phyloP scores from a whole-genome alignment of 2,888 invertebrate genomes.

The Tridacna gigas region DNA sequence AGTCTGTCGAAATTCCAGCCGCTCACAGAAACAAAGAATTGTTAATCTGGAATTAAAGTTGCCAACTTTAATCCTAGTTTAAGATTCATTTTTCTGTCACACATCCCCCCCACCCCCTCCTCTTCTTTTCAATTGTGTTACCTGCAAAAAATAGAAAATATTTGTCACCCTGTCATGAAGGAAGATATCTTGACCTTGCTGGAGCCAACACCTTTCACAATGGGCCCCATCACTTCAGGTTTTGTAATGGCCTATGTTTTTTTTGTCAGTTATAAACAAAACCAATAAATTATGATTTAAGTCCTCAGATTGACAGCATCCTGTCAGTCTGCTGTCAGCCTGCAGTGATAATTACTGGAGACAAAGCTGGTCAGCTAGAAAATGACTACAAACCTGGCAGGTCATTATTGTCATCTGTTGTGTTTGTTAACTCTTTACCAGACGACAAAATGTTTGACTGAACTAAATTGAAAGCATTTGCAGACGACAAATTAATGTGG shows the following conservation, averaged over 20 bases:
- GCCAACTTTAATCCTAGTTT: background rate
- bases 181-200: background rate
- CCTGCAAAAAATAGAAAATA: slow-evolving; percentile 1
- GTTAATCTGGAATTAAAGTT: too few relatives aligned
- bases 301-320: slow-evolving; percentile 1
- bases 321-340: slow-evolving; percentile 8
- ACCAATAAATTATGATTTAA: slow-evolving; percentile 28
- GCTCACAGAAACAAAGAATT: background rate
- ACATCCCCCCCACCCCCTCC: too few relatives aligned
- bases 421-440: too few relatives aligned
- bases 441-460: too few relatives aligned
- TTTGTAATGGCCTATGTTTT: background rate
- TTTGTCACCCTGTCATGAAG: too few relatives aligned
- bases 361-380: slow-evolving; percentile 24
- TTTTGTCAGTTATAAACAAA: slow-evolving; percentile 6
- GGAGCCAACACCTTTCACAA: background rate
- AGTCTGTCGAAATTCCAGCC: too few relatives aligned
- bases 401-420: slow-evolving; percentile 18
- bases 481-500: too few relatives aligned
- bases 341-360: slow-evolving; percentile 9
- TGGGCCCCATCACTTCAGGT: slow-evolving; percentile 1
- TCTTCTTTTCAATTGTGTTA: too few relatives aligned
- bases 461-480: too few relatives aligned
- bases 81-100: background rate
- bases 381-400: slow-evolving; percentile 16